Evolutionary conservation across 2,797 vertebrate genomes (phyloP), one percentile per base, ranked within the genome.

Genomic region (Phylloscopus collybita): DNA sequence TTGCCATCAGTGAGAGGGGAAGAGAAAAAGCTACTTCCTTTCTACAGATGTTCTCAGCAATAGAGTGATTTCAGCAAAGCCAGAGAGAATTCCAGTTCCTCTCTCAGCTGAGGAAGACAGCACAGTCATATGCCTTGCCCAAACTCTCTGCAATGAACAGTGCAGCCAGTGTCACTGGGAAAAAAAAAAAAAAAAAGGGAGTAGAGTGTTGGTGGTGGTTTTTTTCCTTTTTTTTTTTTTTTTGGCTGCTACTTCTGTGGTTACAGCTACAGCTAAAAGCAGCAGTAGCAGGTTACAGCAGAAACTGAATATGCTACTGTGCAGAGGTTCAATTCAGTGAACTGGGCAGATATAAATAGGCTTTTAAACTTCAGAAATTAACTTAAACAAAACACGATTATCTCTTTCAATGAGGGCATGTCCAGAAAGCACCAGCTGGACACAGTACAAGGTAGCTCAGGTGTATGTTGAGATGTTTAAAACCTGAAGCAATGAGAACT

Each of bases 221-320:
- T 36, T 57, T 23, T 34, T 34, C 34, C 36, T 36, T 11, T 8
- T 17, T 4, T 34, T 50, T 26, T 34, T 50, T 57, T 40, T 85
- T 70, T 71, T 86, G 64, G 83, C 78, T 91, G 64, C 74, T 87
- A 85, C 72, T 92, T 89, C 92, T 96, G 93, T 0, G 78, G 94
- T 92, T 90, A 80, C 73, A 93, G 70, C 86, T 97, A 76, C 56
- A 92, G 93, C 93, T 95, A 88, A 93, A 88, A 94, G 85, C 80
- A 94, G 78, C 66, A 66, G 62, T 90, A 82, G 81, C 81, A 93
- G 65, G 72, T 96, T 94, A 94, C 75, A 78, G 51, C 71, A 92
- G 87, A 79, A 89, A 93, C 83, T 95, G 96, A 95, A 92, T 95
- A 80, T 32, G 50, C 86, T 81, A 69, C 92, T 97, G 94, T 95